Evolutionary conservation across 2,797 vertebrate genomes (phyloP), one percentile per base, ranked within the genome.

Genomic region (Cyprinella venusta): DNA sequence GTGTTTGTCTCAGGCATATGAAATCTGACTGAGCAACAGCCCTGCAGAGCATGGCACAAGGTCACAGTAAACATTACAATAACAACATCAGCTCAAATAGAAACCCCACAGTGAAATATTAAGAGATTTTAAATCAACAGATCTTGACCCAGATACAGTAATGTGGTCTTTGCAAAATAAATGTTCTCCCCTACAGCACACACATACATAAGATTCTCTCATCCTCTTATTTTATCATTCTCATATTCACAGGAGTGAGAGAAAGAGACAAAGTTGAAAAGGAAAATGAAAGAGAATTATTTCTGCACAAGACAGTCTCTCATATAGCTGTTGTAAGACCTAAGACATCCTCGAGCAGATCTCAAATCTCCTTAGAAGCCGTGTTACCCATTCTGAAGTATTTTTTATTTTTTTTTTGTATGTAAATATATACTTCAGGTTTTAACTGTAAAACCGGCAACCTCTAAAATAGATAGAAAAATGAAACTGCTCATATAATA

Each of bases 261-360:
- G 61, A 81, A 64, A 33, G 63, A 65, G 30, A 75, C 70, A 82
- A 76, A 54, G 81, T 76, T 82, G 71, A 40, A 76, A 54, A 67
- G 61, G 18, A 67, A 76, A 82, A 82, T 76, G 38, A 82, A 82
- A 76, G 50, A 69, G 72, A 82, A 76, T 76, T 82, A 68, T 76
- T 59, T 68, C 63, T 56, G 63, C 36, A 30, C 63, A 76, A 68
- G 72, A 76, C 72, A 45, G 68, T 67, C 64, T 42, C 81, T 76
- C 48, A 26, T 76, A 76, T 48, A 21, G n/a, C 64, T 68, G 81
- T 75, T 74, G 69, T 81, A 74, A 81, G 70, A 81, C 70, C 70
- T 63, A 42, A 81, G 69, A 63, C 69, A n/a, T 76, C 36, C 50
- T 82, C 36, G 7, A 56, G 72, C 48, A 82, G 72, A 67, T 81